Percentiles rank a stretch among this genome's conserved stretches.
These are phyloP conservation scores for Macheiramphus alcinus DNA, from an alignment of 2,113 vertebrate species.

Conservation along the genomic window DNA sequence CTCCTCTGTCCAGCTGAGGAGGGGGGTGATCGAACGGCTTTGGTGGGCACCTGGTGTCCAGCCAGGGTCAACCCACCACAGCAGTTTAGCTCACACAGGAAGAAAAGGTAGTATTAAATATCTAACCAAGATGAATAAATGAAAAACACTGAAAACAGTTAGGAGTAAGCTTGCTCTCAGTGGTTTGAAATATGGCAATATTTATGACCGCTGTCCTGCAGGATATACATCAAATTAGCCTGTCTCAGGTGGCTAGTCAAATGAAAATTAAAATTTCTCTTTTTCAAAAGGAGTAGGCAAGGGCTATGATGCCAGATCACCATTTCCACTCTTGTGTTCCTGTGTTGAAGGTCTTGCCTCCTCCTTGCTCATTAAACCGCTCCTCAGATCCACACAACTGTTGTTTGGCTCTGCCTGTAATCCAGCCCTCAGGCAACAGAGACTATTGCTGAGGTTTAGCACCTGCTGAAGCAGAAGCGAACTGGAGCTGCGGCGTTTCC, in stretches of 20 bases:
- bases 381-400: not conserved
- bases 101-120: not conserved
- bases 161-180: not conserved
- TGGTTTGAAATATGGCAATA: not conserved
- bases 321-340: not conserved
- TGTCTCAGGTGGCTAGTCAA: not conserved
- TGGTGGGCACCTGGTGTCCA: no score
- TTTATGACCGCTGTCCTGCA: not conserved
- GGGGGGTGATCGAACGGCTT: no score
- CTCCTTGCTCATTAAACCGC: not conserved
- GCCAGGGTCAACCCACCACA: no score
- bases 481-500: not conserved
- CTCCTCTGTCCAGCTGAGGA: no score
- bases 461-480: not conserved
- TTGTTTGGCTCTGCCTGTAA: not conserved
- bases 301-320: not conserved
- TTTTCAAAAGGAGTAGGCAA: not conserved
- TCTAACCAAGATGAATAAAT: not conserved
- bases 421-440: not conserved
- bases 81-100: not conserved
- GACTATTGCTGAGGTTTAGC: not conserved
- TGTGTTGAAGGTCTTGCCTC: not conserved
- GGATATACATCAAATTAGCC: not conserved
- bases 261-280: not conserved
- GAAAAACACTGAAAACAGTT: not conserved